Base-by-base conservation (phyloP, 92 coral and sea anemone genomes). In the Ricordea florida region DNA sequence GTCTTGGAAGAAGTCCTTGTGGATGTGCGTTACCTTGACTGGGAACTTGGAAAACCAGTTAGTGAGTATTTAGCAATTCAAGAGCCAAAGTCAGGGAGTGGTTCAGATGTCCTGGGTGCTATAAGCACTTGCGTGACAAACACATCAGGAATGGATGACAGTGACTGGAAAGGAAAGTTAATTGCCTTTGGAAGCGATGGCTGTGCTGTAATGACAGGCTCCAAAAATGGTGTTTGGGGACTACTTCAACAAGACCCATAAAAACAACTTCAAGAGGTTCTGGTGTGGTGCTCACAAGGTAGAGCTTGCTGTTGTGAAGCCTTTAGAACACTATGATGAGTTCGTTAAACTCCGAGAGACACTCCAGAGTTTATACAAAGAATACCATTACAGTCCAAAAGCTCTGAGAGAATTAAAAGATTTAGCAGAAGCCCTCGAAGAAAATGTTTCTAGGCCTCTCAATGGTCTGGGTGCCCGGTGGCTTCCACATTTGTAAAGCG, bases 141-240 rank as follows among this genome's bases (percentile, higher is more conserved):
- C 16, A 30, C 28, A 42, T 27, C 41, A 16, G 56, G 41, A 29
- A 43, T 64, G 29, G 56, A 6, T 2, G 17, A 43, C 2, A 1
- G 55, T 5, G 65, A 67, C 11, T 78, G 72, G 76, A 66, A 78
- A 14, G 78, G 32, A 13, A 53, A 11, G 14, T 6, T 71, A 17
- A 40, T 45, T 3, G 37, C 38, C 15, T 30, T 71, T 14, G 67
- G 79, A 1, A 53, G 48, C 9, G 81, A 81, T 62, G 86, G 86
- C n/a, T 66, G 81, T 58, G 29, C 73, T 10, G 86, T 72, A 3
- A 59, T 71, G 56, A 81, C 74, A 6, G 68, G 87, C 2, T 42
- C 46, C 6, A 33, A 16, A 35, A 69, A 23, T 69, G 76, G 76
- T 0, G 62, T 69, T 50, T 52, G 60, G 76, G 62, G 60, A 7